These are phyloP conservation scores for Fulmarus glacialis DNA, from an alignment of 2,113 vertebrate species.

Conservation along the genomic window DNA sequence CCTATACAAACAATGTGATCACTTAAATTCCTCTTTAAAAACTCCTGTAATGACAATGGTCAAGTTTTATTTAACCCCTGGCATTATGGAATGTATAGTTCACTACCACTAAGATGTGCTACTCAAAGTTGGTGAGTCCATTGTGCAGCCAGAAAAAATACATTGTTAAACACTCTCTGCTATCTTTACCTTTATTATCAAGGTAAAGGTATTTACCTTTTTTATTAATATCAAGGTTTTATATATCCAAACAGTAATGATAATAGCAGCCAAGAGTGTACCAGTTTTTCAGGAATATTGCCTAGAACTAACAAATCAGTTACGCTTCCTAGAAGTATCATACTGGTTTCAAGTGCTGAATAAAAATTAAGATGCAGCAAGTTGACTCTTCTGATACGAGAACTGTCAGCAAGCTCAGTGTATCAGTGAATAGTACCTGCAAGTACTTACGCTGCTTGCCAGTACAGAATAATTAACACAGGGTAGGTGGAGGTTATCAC, in stretches of 20 bases:
- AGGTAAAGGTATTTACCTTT: background rate
- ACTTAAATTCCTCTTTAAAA: background rate
- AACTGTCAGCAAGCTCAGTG: background rate
- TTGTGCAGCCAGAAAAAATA: background rate
- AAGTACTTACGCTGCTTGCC: background rate
- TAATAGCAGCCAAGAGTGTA: background rate
- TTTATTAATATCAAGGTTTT: background rate
- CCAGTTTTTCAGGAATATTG: background rate
- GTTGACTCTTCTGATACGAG: background rate
- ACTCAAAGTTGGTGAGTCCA: background rate
- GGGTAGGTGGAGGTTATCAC: background rate
- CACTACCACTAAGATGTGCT: background rate
- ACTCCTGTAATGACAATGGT: background rate
- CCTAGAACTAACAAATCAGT: background rate
- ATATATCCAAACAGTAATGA: background rate
- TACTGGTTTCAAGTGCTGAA: background rate
- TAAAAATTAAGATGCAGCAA: background rate
- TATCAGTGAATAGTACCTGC: background rate
- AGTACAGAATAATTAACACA: background rate
- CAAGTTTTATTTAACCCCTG: background rate
- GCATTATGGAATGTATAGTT: background rate
- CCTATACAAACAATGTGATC: background rate
- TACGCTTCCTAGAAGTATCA: background rate
- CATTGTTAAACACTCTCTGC: background rate
- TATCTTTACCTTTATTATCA: background rate